Base-by-base conservation (phyloP, 2,888 invertebrate species). In the Hirtodrosophila cameraria region DNA sequence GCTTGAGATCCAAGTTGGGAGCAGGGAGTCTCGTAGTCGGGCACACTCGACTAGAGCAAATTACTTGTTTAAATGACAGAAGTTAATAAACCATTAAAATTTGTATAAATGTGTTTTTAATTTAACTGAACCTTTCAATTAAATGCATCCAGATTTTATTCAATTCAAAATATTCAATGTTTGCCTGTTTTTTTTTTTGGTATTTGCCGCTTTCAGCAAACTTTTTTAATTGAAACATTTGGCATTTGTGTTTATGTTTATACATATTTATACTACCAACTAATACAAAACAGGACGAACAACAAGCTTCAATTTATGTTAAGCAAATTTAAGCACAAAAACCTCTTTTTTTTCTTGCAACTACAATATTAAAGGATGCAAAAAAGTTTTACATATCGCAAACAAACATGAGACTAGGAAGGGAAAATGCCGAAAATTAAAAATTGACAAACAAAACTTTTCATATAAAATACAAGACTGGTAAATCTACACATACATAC, bases 381-480 rank as follows among this genome's bases (percentile, higher is more conserved):
- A 7, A 13, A 36, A 57, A 57, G 18, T 50, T 52, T 63, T 15
- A n/a, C 8, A 3, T 16, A 20, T 2, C 8, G 28, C 36, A 53
- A 30, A 54, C 20, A 52, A 20, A 20, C 36, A 23, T 16, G 7
- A 38, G 33, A n/a, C 13, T 15, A 13, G 11, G 27, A 36, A n/a
- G 35, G 33, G 16, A n/a, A 43, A 13, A 15, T 18, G 28, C 27
- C 27, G 39, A 64, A 72, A 77, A 53, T 61, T 45, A 65, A 42
- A 62, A 70, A 62, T 70, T 65, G 58, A 60, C 65, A 68, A 63
- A 52, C 54, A 61, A 67, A 81, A 77, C 49, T 81, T 81, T 81
- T 59, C 46, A 43, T 59, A 78, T 78, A 59, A 63, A 76, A 61
- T 45, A 43, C 30, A 53, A 25, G 23, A 15, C 38, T 12, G 30